Percentiles rank a stretch among this genome's conserved stretches.
These are phyloP conservation scores for Noctua comes DNA, from an alignment of 2,888 invertebrate species.

Conservation along the genomic window DNA sequence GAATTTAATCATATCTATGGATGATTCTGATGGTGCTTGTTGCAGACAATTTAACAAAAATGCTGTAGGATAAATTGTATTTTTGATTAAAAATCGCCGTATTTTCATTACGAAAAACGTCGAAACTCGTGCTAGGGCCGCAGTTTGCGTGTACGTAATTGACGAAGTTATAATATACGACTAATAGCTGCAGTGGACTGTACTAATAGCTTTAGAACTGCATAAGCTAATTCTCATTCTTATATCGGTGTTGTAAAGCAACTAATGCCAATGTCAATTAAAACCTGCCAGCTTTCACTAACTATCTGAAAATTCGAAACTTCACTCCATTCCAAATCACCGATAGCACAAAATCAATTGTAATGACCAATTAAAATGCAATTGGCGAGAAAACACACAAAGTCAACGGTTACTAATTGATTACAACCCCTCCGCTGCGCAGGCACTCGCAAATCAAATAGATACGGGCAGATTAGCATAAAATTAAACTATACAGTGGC, in stretches of 20 bases:
- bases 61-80: too few relatives aligned
- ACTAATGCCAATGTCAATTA: not conserved
- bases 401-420: constrained; percentile 55
- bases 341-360: constrained; percentile 25
- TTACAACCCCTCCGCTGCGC: constrained; percentile 40
- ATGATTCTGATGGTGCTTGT: too few relatives aligned
- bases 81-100: too few relatives aligned
- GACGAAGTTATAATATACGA: too few relatives aligned
- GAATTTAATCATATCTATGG: too few relatives aligned
- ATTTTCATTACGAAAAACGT: too few relatives aligned
- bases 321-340: not conserved
- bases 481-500: constrained; percentile 56
- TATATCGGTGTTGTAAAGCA: not conserved
- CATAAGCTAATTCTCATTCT: not conserved
- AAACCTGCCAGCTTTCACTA: not conserved
- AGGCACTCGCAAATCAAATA: constrained; percentile 62
- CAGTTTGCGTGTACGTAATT: too few relatives aligned
- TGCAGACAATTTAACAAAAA: too few relatives aligned
- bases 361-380: constrained; percentile 40
- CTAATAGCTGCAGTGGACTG: too few relatives aligned
- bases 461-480: constrained; percentile 60
- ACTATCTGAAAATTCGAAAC: not conserved
- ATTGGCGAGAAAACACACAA: constrained; percentile 45
- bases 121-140: too few relatives aligned
- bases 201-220: not conserved